Evolutionary conservation across 1,140 invertebrate species (phyloP).

Genomic region (Papilio aristodemus): DNA sequence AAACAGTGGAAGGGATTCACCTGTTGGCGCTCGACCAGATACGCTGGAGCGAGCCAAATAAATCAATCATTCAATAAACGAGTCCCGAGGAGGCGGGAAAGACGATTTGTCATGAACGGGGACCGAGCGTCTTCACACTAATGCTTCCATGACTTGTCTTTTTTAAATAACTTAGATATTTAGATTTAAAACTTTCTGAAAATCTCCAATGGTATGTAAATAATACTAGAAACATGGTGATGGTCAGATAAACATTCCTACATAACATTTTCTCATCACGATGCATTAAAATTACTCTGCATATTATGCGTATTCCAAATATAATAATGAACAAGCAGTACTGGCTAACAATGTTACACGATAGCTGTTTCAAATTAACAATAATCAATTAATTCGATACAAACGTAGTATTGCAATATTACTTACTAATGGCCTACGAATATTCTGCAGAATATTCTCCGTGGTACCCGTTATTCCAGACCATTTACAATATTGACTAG

Average conservation of each 20-base stretch:
- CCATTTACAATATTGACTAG: slow-evolving; percentile 22
- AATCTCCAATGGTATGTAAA: neutral
- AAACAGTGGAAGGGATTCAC: slow-evolving; percentile 62
- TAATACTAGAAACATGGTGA: too few relatives aligned
- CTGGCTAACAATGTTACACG: slow-evolving; percentile 1
- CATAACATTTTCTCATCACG: too few relatives aligned
- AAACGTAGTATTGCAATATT: slow-evolving; percentile 13
- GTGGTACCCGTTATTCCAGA: slow-evolving; percentile 2
- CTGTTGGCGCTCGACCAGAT: slow-evolving; percentile 55
- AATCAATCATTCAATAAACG: slow-evolving; percentile 76
- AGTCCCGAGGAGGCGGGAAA: slow-evolving; percentile 39
- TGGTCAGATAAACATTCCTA: too few relatives aligned
- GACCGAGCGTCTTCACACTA: slow-evolving; percentile 36
- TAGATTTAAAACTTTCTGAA: neutral
- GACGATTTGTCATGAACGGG: slow-evolving; percentile 63
- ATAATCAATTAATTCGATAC: slow-evolving; percentile 20
- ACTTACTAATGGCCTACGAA: slow-evolving; percentile 19
- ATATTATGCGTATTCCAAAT: too few relatives aligned
- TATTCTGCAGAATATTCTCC: neutral
- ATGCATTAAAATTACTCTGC: too few relatives aligned
- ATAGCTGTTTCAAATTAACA: slow-evolving; percentile 4
- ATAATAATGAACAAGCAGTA: neutral
- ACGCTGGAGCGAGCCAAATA: slow-evolving; percentile 53
- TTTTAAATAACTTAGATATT: neutral
- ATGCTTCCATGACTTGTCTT: slow-evolving; percentile 28